Base-by-base conservation (phyloP, 2,797 vertebrate species). In the Ctenosaura bakeri region DNA sequence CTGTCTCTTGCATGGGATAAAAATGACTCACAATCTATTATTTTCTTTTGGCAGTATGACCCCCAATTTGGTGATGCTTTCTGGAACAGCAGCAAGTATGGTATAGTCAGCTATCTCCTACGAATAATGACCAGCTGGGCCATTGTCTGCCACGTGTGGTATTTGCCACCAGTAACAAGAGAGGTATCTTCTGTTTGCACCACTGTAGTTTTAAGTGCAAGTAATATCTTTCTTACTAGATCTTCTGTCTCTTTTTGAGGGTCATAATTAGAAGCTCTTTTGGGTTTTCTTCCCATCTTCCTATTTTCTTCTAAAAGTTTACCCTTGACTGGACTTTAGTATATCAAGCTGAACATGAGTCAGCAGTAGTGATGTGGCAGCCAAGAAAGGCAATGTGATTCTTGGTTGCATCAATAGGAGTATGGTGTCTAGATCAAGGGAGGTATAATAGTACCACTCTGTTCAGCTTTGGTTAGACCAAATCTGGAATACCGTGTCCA, bases 111-210 rank as follows among this genome's bases (percentile, higher is more conserved):
- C 96, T 99, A 99, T 92, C 96, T 99, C 88, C 97, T 99, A 89
- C 96, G 98, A 73, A 98, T 98, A 92, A 99, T 99, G 99, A 99
- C 98, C 83, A 99, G 99, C 97, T 99, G 99, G 99, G 99, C 99
- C 91, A 98, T 99, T 0, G 99, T 99, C 38, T 99, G 99, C 94
- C 98, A 99, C 0, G 98, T 99, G 88, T 99, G 99, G 99, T 99
- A 99, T 95, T 95, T 99, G 86, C 98, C 99, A 0, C 98, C 99
- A 4, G 98, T 99, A 98, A 98, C 96, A 86, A 97, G 95, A 96
- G 96, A 98, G 98, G 99, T 99, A 97, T 90, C 91, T 22, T 88
- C 38, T 4, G 9, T 82, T 29, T 7, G 3, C 6, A 35, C 89
- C 9, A 0, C 59, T 90, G 35, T 14, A 29, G 0, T 22, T 32